Percentiles rank a stretch among this genome's conserved stretches.
These are phyloP conservation scores for Agrilus biguttatus DNA, from an alignment of 2,888 invertebrate species.

Conservation along the genomic window DNA sequence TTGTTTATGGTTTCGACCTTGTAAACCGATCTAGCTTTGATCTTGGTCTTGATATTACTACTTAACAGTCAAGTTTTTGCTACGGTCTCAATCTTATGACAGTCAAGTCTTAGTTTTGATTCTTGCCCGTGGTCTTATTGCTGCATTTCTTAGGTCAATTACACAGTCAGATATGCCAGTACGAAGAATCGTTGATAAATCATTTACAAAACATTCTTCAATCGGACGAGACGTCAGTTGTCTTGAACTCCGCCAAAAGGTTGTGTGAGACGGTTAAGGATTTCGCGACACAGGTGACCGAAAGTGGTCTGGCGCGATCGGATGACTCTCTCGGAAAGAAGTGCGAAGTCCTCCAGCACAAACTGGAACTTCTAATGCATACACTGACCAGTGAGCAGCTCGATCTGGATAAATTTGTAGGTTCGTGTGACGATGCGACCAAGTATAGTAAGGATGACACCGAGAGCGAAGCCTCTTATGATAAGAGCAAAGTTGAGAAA, in stretches of 20 bases:
- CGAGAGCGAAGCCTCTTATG: constrained; percentile 29
- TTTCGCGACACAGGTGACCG: constrained; percentile 47
- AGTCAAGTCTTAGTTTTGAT: too few species aligned
- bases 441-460: constrained; percentile 25
- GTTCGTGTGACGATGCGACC: constrained; percentile 13
- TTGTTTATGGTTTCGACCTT: too few species aligned
- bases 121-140: too few species aligned
- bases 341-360: constrained; percentile 61
- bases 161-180: constrained; percentile 48
- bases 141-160: constrained; percentile 17
- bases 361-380: constrained; percentile 57
- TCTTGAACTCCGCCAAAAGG: constrained; percentile 49
- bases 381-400: constrained; percentile 55
- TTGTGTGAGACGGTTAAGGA: constrained; percentile 70
- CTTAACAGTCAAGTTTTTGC: too few species aligned
- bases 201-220: constrained; percentile 79
- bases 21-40: too few species aligned
- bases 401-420: constrained; percentile 18
- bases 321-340: constrained; percentile 49
- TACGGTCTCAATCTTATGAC: too few species aligned
- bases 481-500: constrained; percentile 25
- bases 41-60: too few species aligned
- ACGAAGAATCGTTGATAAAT: constrained; percentile 61
- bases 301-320: constrained; percentile 39
- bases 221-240: constrained; percentile 58